Percentiles rank a stretch among this genome's conserved stretches.
Conservation (phyloP, 2,888 invertebrate genomes). For the Caenorhabditis angaria region DNA sequence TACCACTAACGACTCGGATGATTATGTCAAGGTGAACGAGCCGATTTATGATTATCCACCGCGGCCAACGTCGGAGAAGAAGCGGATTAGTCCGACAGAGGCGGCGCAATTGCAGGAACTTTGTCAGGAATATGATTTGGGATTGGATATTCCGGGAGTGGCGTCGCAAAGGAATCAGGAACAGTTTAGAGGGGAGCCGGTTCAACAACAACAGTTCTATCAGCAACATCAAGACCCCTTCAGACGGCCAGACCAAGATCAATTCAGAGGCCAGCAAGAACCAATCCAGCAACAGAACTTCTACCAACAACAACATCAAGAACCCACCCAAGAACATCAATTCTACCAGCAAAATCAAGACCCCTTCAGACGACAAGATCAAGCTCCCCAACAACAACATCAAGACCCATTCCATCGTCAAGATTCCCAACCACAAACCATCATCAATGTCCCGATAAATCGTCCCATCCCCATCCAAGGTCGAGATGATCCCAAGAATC, state of each 20-base stretch:
- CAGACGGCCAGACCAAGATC: constrained; percentile 9
- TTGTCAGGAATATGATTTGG: constrained; percentile 56
- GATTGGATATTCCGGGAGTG: constrained; percentile 46
- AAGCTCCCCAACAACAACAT: background rate
- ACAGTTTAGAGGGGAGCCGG: no score
- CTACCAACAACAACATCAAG: background rate
- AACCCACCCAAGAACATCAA: constrained; percentile 1
- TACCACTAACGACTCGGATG: constrained; percentile 53
- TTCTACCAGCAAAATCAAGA: background rate
- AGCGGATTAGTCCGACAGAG: constrained; percentile 49
- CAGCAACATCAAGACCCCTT: constrained; percentile 8
- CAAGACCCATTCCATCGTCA: constrained; percentile 10
- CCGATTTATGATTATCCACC: constrained; percentile 52
- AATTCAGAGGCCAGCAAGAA: background rate
- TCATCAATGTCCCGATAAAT: constrained; percentile 36
- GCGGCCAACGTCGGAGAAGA: constrained; percentile 6
- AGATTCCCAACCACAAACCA: constrained; percentile 26
- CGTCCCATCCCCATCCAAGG: constrained; percentile 7
- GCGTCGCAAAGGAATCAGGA: no score
- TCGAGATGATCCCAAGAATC: constrained; percentile 54
- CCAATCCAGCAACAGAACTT: background rate
- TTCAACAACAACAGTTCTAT: constrained; percentile 10
- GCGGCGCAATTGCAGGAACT: constrained; percentile 52
- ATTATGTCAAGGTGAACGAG: constrained; percentile 55
- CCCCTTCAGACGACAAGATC: background rate